Percentiles rank a stretch among this genome's conserved stretches.
Conservation (phyloP, 2,113 vertebrate species). For the Ondatra zibethicus region DNA sequence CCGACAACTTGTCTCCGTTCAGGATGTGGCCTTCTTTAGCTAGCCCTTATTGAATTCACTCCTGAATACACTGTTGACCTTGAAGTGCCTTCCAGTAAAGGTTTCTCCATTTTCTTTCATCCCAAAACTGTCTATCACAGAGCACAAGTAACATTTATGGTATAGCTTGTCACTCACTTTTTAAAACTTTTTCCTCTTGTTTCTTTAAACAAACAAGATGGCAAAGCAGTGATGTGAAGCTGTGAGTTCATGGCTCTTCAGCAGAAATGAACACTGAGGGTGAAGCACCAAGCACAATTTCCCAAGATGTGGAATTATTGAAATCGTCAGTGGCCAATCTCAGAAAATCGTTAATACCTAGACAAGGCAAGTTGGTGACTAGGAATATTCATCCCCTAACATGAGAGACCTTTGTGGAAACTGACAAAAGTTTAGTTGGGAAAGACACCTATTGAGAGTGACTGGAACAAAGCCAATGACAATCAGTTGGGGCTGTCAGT, state of each 20-base stretch:
- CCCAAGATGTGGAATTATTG: too few species aligned
- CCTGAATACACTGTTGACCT: not conserved
- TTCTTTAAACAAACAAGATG: not conserved
- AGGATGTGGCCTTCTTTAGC: not conserved
- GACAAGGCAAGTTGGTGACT: too few species aligned
- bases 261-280: not conserved
- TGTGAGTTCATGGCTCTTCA: not conserved
- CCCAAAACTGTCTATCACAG: not conserved
- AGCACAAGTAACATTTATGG: not conserved
- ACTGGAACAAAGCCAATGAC: too few species aligned
- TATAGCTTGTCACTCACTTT: not conserved
- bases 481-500: too few species aligned
- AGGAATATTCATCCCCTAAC: too few species aligned
- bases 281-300: too few species aligned
- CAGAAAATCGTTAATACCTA: too few species aligned
- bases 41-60: not conserved
- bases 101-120: not conserved
- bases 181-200: not conserved
- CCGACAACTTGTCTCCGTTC: not conserved
- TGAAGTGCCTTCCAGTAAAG: not conserved
- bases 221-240: constrained; percentile 60
- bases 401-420: too few species aligned
- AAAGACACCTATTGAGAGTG: too few species aligned
- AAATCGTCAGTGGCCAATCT: too few species aligned
- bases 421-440: too few species aligned